Base-by-base conservation (phyloP, 2,888 invertebrate species). In the Tenthredo notha region DNA sequence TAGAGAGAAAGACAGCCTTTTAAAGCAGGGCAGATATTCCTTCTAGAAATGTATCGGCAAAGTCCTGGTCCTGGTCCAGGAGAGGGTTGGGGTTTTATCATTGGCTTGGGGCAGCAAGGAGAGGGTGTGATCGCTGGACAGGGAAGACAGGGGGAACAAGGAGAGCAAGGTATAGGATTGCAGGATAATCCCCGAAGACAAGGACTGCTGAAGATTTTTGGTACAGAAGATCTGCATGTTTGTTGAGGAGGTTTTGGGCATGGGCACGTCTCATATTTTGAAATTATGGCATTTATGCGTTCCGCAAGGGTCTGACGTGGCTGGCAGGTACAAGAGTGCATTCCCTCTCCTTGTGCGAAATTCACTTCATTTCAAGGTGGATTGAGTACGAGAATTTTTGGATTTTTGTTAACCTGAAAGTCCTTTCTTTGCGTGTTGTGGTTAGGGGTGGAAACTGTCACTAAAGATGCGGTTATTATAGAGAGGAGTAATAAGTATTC, bases 231-330 rank as follows among this genome's bases (percentile, higher is more conserved):
- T 21, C 7, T n/a, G 25, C 80, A n/a, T 43, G 40, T 74, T 74
- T 29, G 37, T 67, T 18, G 78, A 40, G n/a, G 65, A n/a, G 37
- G 12, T 50, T 72, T 37, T 6, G 47, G 37, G 77, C 25, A 21
- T 15, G 70, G 47, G 25, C n/a, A 82, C 21, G 58, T 50, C 83
- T 90, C 89, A 89, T 91, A 92, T 87, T 87, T 89, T 10, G 88
- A 88, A 88, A 92, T 91, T 85, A 92, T 91, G 84, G 88, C 88
- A 84, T 90, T 90, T 88, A 92, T 91, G 85, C 91, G 89, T 84
- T 92, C 91, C 84, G 89, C 87, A 77, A 91, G 87, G 67, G 83
- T 83, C 67, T 83, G 83, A 18, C 83, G 83, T 47, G 83, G 83
- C 83, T n/a, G 83, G n/a, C 83, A 83, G 83, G 33, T 33, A 70